Percentiles rank a stretch among this genome's conserved stretches.
phyloP scores from a whole-genome alignment of 2,113 vertebrate genomes.

The Aythya baeri region DNA sequence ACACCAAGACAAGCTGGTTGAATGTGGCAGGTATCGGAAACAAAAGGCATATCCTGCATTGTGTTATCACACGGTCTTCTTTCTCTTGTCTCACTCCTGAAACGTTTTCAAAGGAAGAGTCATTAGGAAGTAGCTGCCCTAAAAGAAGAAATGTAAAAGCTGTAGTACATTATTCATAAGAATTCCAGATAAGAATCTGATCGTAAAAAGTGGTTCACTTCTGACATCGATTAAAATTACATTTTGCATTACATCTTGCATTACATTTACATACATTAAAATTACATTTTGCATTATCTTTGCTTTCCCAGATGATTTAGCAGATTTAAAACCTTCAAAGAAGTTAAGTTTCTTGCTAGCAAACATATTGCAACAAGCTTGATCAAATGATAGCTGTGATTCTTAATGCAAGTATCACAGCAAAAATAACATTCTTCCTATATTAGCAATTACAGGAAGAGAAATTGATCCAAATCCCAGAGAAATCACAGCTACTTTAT shows the following conservation, averaged over 20 bases:
- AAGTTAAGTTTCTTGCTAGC: not conserved
- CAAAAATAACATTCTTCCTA: not conserved
- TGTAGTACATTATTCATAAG: not conserved
- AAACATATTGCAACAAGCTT: constrained; percentile 14
- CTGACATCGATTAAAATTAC: constrained; percentile 27
- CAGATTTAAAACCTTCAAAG: constrained; percentile 14
- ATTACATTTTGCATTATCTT: constrained; percentile 15
- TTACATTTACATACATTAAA: constrained; percentile 39
- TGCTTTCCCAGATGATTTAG: constrained; percentile 27
- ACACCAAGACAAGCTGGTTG: not conserved
- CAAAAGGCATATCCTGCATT: fast-evolving
- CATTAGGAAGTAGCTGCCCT: not conserved
- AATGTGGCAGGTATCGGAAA: not conserved
- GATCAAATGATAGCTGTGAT: not conserved
- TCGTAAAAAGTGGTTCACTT: not conserved
- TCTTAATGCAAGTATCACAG: not conserved
- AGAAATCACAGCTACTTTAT: not conserved
- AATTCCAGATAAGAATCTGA: not conserved
- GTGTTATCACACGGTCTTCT: not conserved
- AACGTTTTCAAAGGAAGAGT: not conserved
- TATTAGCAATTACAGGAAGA: not conserved
- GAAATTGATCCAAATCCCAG: not conserved
- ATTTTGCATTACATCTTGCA: not conserved
- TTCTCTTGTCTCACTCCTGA: not conserved
- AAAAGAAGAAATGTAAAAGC: constrained; percentile 2